phyloP scores from a whole-genome alignment of 2,113 vertebrate genomes.

The Heterotilapia buettikoferi region DNA sequence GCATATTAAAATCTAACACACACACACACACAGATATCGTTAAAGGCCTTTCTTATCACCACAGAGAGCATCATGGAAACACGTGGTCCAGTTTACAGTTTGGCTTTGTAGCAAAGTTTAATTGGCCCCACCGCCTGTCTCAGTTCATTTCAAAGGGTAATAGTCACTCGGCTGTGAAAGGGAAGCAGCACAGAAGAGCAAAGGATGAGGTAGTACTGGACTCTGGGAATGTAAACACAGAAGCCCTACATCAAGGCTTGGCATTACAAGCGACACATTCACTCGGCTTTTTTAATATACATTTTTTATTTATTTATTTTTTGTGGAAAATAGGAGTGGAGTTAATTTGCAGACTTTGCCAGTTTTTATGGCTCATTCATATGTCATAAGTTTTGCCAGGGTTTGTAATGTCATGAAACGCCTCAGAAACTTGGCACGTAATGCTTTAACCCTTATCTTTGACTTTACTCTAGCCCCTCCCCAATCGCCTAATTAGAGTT shows the following conservation, averaged over 20 bases:
- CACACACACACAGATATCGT: neutral
- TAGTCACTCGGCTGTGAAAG: constrained; percentile 8
- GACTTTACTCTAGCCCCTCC: neutral
- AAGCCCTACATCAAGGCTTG: constrained; percentile 13
- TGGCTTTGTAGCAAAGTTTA: neutral
- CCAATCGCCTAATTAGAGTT: neutral
- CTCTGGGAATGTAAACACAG: constrained; percentile 49
- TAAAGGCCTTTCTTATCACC: neutral
- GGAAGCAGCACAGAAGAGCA: neutral
- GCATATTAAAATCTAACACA: neutral
- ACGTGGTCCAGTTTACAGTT: neutral
- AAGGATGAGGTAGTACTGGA: neutral
- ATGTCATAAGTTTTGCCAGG: neutral
- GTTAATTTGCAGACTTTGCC: neutral
- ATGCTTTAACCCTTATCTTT: neutral
- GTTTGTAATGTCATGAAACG: neutral
- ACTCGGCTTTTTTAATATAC: neutral
- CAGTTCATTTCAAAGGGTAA: constrained; percentile 16
- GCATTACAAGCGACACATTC: neutral
- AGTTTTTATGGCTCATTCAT: neutral
- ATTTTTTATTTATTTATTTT: neutral
- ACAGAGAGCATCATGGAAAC: neutral
- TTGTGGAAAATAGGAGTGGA: neutral
- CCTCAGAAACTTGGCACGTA: neutral
- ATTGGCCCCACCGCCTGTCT: constrained; percentile 9